phyloP scores from a whole-genome alignment of 1,140 invertebrate genomes.

The Macrobrachium rosenbergii region DNA sequence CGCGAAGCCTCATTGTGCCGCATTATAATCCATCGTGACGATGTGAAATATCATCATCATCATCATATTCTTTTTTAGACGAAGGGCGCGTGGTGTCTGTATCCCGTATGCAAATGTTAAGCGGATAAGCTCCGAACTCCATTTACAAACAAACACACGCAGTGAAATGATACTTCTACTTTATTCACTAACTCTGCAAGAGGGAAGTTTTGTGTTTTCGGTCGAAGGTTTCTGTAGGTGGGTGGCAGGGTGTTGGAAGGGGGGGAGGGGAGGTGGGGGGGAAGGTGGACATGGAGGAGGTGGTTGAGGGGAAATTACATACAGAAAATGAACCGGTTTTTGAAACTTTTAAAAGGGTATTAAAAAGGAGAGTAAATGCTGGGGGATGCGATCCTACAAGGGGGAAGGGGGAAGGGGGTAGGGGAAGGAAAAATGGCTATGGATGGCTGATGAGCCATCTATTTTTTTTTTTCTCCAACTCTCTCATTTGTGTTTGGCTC shows the following conservation, averaged over 20 bases:
- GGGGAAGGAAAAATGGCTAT: too few species aligned
- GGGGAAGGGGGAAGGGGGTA: too few species aligned
- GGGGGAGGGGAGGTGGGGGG: background rate
- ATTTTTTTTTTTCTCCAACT: too few species aligned
- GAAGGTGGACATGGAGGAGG: background rate
- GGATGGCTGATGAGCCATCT: too few species aligned
- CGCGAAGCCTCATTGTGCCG: too few species aligned
- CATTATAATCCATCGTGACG: too few species aligned
- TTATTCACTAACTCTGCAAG: constrained; percentile 13
- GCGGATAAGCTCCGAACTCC: constrained; percentile 36
- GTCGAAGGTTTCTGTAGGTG: background rate
- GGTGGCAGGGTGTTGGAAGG: background rate
- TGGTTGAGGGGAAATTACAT: background rate
- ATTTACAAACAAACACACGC: constrained; percentile 46
- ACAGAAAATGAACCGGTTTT: too few species aligned
- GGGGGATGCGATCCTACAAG: too few species aligned
- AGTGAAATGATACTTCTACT: constrained; percentile 14
- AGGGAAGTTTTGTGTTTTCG: constrained; percentile 7
- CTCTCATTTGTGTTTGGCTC: too few species aligned
- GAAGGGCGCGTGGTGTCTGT: background rate
- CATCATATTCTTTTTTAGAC: constrained; percentile 4
- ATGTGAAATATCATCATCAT: background rate
- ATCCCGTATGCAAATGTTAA: constrained; percentile 44
- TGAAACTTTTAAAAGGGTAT: too few species aligned
- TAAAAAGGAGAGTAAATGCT: too few species aligned